A percentile compares a stretch with the other conserved stretches of the same genome.
phyloP scores from a whole-genome alignment of 2,888 invertebrate genomes.

The Tachina lurida region DNA sequence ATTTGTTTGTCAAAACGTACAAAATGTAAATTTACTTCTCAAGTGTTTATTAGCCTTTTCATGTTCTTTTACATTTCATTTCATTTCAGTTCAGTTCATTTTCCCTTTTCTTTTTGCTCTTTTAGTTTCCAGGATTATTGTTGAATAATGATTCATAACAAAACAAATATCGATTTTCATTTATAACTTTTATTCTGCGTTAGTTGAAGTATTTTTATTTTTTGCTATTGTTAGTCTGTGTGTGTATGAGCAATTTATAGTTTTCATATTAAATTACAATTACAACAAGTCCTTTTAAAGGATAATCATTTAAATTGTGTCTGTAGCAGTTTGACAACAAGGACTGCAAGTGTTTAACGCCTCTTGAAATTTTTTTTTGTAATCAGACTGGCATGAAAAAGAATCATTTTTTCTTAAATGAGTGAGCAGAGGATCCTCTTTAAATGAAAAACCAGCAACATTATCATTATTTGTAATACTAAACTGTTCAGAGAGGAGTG shows the following conservation, averaged over 20 bases:
- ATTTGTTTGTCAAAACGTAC: constrained; percentile 6
- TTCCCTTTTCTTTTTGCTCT: not conserved
- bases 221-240: no score
- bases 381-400: not conserved
- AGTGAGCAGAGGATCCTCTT: constrained; percentile 1
- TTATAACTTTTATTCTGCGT: constrained; percentile 23
- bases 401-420: not conserved
- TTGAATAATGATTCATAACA: constrained; percentile 43
- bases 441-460: not conserved
- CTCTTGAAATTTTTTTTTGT: constrained; percentile 50
- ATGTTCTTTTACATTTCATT: not conserved
- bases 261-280: constrained; percentile 68
- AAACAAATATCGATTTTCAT: constrained; percentile 38
- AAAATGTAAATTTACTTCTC: constrained; percentile 3
- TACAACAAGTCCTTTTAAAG: constrained; percentile 55
- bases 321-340: constrained; percentile 52
- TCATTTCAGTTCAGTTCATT: no score
- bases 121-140: constrained; percentile 29
- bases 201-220: constrained; percentile 23
- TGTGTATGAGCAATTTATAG: constrained; percentile 34
- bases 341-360: constrained; percentile 64
- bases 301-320: constrained; percentile 53
- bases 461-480: constrained; percentile 14
- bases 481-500: not conserved
- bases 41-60: constrained; percentile 38